phyloP scores from a whole-genome alignment of 2,797 vertebrate species.

The Percopsis omiscomaycus region DNA sequence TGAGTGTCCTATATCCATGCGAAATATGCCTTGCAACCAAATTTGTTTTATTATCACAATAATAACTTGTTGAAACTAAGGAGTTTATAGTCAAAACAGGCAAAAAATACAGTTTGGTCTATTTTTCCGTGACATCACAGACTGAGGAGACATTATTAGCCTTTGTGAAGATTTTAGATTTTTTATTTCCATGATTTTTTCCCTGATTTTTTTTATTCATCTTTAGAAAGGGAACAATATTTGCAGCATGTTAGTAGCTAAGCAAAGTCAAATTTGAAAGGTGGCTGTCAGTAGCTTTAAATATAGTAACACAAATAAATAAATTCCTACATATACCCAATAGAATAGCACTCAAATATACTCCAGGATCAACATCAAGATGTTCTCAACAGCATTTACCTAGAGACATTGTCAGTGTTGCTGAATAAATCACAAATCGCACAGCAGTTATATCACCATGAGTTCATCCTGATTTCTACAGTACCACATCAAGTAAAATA shows the following conservation, averaged over 20 bases:
- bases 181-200: too few species aligned
- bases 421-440: too few species aligned
- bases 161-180: slow-evolving; percentile 2
- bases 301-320: too few species aligned
- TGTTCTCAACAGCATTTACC: too few species aligned
- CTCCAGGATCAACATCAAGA: too few species aligned
- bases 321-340: too few species aligned
- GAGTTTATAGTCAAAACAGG: too few species aligned
- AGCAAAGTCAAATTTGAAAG: slow-evolving; percentile 13
- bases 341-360: too few species aligned
- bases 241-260: slow-evolving; percentile 26
- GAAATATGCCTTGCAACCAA: slow-evolving; percentile 25
- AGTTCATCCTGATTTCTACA: slow-evolving; percentile 20
- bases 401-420: too few species aligned
- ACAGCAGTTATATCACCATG: slow-evolving; percentile 3
- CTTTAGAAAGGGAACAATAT: slow-evolving; percentile 41
- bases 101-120: too few species aligned
- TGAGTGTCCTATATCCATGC: slow-evolving; percentile 36
- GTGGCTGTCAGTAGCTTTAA: slow-evolving; percentile 3
- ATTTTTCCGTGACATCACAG: too few species aligned
- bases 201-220: slow-evolving; percentile 27
- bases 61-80: too few species aligned
- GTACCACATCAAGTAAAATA: background rate
- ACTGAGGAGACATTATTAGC: background rate
- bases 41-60: slow-evolving; percentile 35